A percentile compares a stretch with the other conserved stretches of the same genome.
phyloP scores from a whole-genome alignment of 2,113 vertebrate species.

The Gnathonemus longibarbis region DNA sequence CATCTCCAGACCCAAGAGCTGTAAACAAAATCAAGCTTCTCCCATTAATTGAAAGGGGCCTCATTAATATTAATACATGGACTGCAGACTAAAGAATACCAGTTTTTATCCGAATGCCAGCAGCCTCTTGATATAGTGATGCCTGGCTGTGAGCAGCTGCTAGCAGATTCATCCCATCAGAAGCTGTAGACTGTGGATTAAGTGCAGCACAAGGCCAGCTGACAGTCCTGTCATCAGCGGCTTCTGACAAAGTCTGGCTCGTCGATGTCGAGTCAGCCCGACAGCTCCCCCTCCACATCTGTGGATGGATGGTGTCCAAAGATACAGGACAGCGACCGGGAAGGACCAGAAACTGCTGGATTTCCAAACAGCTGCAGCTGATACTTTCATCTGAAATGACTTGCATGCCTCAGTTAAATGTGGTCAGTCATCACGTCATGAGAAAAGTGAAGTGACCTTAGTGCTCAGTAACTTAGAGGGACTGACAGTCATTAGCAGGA shows the following conservation, averaged over 20 bases:
- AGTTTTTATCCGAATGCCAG: not conserved
- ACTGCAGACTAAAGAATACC: not conserved
- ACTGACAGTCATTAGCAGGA: not conserved
- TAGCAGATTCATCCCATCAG: not conserved
- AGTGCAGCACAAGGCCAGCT: not conserved
- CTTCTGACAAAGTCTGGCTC: not conserved
- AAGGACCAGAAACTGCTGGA: not conserved
- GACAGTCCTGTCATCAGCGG: not conserved
- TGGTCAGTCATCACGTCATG: not conserved
- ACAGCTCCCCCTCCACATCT: not conserved
- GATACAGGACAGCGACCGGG: not conserved
- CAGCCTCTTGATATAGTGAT: not conserved
- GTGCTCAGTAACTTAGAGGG: not conserved
- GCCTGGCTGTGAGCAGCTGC: not conserved
- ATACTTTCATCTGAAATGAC: not conserved
- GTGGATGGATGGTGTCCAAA: not conserved
- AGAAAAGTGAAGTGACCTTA: not conserved
- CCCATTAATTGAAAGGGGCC: not conserved
- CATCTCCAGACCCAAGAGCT: not conserved
- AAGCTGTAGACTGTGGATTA: not conserved
- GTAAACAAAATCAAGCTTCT: constrained; percentile 14
- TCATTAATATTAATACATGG: constrained; percentile 9
- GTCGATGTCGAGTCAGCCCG: not conserved
- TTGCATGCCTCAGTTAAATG: not conserved
- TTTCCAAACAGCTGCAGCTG: not conserved